Base-by-base conservation (phyloP, 2,797 vertebrate genomes). In the Pangasius krempfi region DNA sequence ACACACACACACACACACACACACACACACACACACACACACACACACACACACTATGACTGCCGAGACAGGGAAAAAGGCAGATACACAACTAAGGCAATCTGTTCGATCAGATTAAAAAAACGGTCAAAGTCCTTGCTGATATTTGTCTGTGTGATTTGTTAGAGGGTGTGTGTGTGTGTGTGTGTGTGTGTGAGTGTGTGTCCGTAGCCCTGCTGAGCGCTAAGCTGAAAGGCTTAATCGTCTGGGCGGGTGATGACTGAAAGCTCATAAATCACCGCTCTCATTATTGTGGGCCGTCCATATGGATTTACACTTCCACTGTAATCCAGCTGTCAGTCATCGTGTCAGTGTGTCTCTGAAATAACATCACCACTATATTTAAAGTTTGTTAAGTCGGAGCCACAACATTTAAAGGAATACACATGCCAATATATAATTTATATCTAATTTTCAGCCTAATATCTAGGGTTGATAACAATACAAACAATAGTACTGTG, bases 201-300 rank as follows among this genome's bases (percentile, higher is more conserved):
- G 84, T 56, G 86, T 85, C 80, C 88, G 80, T 72, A 73, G 79
- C 86, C 76, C 72, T 33, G 40, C 80, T 83, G 80, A 64, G 80
- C 80, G 14, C 80, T 83, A 64, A 47, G 80, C 80, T 83, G 80
- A 87, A 87, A 68, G 73, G 60, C 85, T 87, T 87, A 87, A 90
- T 88, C 86, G 56, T 72, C 87, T 87, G 84, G 87, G 89, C 73
- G 86, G 83, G 72, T 66, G 85, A 68, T 93, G 91, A 84, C 82
- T 86, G 78, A 87, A 64, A 50, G 54, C 82, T 89, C 85, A 85
- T 90, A 90, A 90, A 90, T 90, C 90, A 90, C 83, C 68, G n/a
- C 87, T 89, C 87, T 89, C 86, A 90, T 90, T 90, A 90, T 58
- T 73, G 40, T n/a, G 60, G 75, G 54, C 82, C 30, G 78, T 87